phyloP scores from a whole-genome alignment of 2,888 invertebrate species.

The Agrochola litura region DNA sequence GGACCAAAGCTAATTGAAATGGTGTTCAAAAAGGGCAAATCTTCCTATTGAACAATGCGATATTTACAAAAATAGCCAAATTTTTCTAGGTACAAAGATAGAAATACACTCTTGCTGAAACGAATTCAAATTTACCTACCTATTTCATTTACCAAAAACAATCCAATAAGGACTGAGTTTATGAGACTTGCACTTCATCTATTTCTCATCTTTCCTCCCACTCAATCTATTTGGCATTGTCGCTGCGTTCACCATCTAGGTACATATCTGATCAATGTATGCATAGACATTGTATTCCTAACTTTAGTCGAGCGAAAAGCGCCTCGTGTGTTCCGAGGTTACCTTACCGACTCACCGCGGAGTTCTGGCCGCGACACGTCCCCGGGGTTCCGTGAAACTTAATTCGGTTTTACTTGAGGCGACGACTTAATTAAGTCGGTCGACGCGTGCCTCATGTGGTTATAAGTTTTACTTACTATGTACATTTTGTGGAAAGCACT shows the following conservation, averaged over 20 bases:
- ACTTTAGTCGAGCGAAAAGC: constrained; percentile 16
- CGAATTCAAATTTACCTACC: neutral
- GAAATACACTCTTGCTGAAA: neutral
- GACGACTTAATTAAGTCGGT: constrained; percentile 81
- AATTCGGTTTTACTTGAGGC: constrained; percentile 80
- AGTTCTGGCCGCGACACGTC: constrained; percentile 66
- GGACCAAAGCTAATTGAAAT: neutral
- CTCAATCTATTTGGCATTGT: neutral
- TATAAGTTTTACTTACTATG: constrained; percentile 50
- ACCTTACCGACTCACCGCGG: constrained; percentile 44
- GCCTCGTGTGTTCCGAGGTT: constrained; percentile 47
- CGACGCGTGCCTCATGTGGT: constrained; percentile 54
- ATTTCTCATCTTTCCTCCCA: neutral
- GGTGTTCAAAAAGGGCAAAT: neutral
- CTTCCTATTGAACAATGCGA: neutral
- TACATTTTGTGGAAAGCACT: constrained; percentile 37
- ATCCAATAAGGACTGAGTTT: neutral
- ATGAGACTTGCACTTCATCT: neutral
- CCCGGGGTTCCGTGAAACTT: constrained; percentile 78
- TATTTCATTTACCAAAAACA: neutral
- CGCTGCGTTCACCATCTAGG: neutral
- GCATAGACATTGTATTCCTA: constrained; percentile 1
- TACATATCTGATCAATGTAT: neutral
- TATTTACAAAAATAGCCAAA: too few species aligned
- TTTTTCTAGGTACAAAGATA: neutral